Base-by-base conservation (phyloP, 2,888 invertebrate genomes). In the Heliconius cydno region DNA sequence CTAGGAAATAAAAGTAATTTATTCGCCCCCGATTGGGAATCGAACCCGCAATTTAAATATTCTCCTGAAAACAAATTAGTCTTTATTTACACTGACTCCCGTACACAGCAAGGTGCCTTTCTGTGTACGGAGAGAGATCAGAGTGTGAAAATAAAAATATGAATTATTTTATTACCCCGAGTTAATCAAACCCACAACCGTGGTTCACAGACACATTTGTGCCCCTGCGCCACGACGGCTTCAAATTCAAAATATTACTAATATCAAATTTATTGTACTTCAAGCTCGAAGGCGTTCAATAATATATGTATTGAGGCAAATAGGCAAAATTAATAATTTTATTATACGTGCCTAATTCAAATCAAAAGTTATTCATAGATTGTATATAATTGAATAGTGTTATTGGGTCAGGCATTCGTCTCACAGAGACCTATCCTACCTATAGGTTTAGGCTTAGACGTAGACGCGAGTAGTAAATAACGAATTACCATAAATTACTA, bases 291-390 rank as follows among this genome's bases (percentile, higher is more conserved):
- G 41, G 70, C 41, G 70, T 70, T 13, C 6, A 46, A 70, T 70
- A 19, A 70, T 46, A 46, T 70, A 70, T 70, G 70, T 41, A 70
- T 70, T 70, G 25, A 25, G 70, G 70, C 46, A 70, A 70, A 70
- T 70, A 70, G 57, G 60, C 25, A 73, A 60, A 38, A 73, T 60
- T 38, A 60, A 38, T 73, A 73, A 73, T 38, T 60, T 73, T 73
- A 73, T 60, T 60, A 60, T 38, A 72, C 52, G 19, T 22, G 52
- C 22, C 52, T 52, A 52, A 52, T 52, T 52, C 22, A 52, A 68
- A 38, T 41, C 68, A n/a, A 68, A 25, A 70, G 25, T 34, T 73
- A 73, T 73, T 73, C 73, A 60, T 73, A 34, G 72, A 73, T 73
- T 34, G n/a, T 57, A 57, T 34, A 60, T 73, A 73, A 73, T 73